Percentiles rank a stretch among this genome's conserved stretches.
Evolutionary conservation across 2,888 invertebrate species (phyloP).

Genomic region (Agriotes lineatus): DNA sequence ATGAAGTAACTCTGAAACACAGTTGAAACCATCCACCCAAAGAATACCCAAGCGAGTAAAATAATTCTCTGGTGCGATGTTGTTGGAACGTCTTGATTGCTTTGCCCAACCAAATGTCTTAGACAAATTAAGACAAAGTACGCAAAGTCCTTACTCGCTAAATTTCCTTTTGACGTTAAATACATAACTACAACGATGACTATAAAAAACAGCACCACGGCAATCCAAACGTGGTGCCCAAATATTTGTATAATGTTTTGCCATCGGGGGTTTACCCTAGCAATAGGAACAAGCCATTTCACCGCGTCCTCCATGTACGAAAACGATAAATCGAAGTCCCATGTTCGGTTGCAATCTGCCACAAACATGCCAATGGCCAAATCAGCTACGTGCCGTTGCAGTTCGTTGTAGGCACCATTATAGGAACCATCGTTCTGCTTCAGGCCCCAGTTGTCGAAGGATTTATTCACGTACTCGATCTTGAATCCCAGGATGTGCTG

Average conservation of each 20-base stretch:
- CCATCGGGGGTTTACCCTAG: constrained; percentile 20
- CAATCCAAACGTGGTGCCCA: neutral
- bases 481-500: neutral
- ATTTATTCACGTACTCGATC: neutral
- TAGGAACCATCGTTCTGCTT: constrained; percentile 15
- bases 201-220: neutral
- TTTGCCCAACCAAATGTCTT: neutral
- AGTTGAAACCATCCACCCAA: neutral
- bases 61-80: neutral
- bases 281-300: constrained; percentile 27
- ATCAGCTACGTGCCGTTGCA: constrained; percentile 20
- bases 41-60: neutral
- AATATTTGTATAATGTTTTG: constrained; percentile 21
- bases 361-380: constrained; percentile 23
- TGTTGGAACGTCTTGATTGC: neutral
- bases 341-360: neutral
- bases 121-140: neutral
- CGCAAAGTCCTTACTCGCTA: neutral
- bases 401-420: constrained; percentile 2
- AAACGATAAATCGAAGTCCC: constrained; percentile 34
- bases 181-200: neutral
- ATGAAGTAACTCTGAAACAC: neutral
- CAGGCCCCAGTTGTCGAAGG: constrained; percentile 7
- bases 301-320: constrained; percentile 33
- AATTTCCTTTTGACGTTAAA: neutral